Percentiles rank a stretch among this genome's conserved stretches.
Evolutionary conservation across 2,797 vertebrate species (phyloP).

Genomic region (Coccyzus lansbergi): DNA sequence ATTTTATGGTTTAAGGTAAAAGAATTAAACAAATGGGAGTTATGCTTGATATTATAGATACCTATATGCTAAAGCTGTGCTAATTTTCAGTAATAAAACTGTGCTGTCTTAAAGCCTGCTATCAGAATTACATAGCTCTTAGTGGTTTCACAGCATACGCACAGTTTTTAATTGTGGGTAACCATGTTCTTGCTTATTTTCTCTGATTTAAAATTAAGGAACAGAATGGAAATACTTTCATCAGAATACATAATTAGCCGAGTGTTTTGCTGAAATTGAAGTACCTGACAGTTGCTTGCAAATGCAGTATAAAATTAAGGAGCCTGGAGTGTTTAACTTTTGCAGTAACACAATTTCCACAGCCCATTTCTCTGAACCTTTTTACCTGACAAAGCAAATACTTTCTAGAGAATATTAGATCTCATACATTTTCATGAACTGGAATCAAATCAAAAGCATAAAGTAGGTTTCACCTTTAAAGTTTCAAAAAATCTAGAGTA

Average conservation of each 20-base stretch:
- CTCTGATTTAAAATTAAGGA: background rate
- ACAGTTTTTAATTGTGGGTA: background rate
- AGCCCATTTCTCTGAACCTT: background rate
- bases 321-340: background rate
- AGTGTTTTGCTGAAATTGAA: background rate
- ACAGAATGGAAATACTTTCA: background rate
- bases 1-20: constrained; percentile 38
- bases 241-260: background rate
- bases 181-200: background rate
- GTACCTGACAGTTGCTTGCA: background rate
- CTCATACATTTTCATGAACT: background rate
- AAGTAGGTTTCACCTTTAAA: background rate
- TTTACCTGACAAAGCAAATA: background rate
- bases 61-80: background rate
- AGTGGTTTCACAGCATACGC: background rate
- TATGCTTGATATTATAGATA: constrained; percentile 7
- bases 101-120: background rate
- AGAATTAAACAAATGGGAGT: constrained; percentile 22
- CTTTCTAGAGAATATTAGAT: background rate
- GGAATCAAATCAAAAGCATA: background rate
- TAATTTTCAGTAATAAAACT: background rate
- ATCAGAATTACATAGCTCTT: background rate
- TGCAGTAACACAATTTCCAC: background rate
- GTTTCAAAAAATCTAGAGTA: background rate
- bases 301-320: background rate